Evolutionary conservation across 2,113 vertebrate species (phyloP).

Genomic region (Kobus ellipsiprymnus): DNA sequence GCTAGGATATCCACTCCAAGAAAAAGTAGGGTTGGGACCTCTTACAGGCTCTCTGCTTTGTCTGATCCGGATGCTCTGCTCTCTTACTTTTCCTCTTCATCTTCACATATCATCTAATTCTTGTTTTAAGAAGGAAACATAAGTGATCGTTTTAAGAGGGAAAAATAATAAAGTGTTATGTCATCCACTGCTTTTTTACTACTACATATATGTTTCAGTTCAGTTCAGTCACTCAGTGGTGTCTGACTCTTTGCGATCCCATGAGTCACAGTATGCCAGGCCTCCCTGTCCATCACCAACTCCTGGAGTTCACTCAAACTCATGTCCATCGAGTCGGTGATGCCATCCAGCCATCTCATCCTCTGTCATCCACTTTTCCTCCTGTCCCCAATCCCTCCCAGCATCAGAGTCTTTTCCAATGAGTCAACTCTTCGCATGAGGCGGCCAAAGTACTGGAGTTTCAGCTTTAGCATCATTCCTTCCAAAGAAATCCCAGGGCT

Average conservation of each 20-base stretch:
- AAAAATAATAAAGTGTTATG: neutral
- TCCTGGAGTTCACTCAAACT: too few species aligned
- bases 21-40: neutral
- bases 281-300: too few species aligned
- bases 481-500: too few species aligned
- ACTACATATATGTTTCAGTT: neutral
- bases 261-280: too few species aligned
- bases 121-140: neutral
- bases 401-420: too few species aligned
- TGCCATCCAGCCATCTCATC: too few species aligned
- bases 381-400: too few species aligned
- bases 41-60: neutral
- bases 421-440: too few species aligned
- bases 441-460: too few species aligned
- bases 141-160: neutral
- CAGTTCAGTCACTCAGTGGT: rapidly evolving
- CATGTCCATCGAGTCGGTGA: rapidly evolving
- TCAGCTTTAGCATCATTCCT: too few species aligned
- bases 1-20: neutral
- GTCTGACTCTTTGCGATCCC: too few species aligned
- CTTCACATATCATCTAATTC: neutral
- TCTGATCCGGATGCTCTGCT: neutral
- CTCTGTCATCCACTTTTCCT: rapidly evolving
- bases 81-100: neutral
- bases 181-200: neutral